Conservation (phyloP, 2,113 vertebrate genomes). For the Megalops atlanticus region DNA sequence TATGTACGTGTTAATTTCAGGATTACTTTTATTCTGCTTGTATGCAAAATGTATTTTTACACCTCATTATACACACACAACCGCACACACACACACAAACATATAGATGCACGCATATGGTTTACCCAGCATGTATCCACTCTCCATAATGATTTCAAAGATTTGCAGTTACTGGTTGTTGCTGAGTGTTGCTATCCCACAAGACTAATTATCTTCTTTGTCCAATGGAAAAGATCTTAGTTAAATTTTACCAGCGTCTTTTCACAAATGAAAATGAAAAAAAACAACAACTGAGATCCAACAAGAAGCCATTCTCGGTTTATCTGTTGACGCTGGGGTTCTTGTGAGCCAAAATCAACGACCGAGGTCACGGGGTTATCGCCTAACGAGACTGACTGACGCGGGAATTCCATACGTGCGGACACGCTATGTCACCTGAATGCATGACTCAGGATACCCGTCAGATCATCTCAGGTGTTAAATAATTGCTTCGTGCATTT, state of each 20-base stretch:
- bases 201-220: not conserved
- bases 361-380: slow-evolving; percentile 62
- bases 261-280: not conserved
- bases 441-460: not conserved
- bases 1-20: too few relatives aligned
- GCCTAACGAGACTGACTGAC: slow-evolving; percentile 64
- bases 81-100: not conserved
- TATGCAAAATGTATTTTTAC: too few relatives aligned
- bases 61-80: not conserved
- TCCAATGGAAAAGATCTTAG: not conserved
- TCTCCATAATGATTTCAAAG: not conserved
- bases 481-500: not conserved
- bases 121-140: not conserved
- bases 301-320: slow-evolving; percentile 45
- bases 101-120: not conserved
- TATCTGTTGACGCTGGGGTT: slow-evolving; percentile 62
- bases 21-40: too few relatives aligned
- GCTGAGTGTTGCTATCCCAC: not conserved
- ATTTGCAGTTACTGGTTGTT: not conserved
- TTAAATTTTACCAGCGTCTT: not conserved
- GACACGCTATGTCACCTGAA: not conserved
- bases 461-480: not conserved
- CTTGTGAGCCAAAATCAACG: slow-evolving; percentile 57
- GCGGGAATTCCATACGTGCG: slow-evolving; percentile 30
- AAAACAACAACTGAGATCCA: slow-evolving; percentile 24